Base-by-base conservation (phyloP, 37 sponge, comb jelly and placozoan species). In the Mnemiopsis leidyi region DNA sequence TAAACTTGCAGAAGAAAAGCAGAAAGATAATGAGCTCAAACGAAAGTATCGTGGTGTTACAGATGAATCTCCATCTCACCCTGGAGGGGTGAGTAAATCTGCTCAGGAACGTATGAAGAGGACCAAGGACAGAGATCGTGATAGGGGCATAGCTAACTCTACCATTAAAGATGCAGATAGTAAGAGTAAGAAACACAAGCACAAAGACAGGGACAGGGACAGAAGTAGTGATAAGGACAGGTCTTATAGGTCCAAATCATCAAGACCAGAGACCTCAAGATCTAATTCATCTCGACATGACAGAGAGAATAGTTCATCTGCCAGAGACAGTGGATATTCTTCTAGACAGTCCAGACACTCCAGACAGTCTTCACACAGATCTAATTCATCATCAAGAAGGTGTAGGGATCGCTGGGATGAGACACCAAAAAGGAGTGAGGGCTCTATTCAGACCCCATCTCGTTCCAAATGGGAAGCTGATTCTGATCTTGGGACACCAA, bases 61-160 rank as follows among this genome's bases (percentile, higher is more conserved):
- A 25, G 92, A 69, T 0, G 98, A 97, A 34, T 96, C 98, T 0
- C 98, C 98, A 0, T 96, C 97, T 36, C 95, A 97, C 68, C 93
- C 98, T 69, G 98, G 98, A 20, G 98, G 98, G 0, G 98, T 96
- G 36, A 96, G 93, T 69, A 92, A 93, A 5, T 95, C 95, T 69
- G 98, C 95, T 29, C 25, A 93, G 76, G 83, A 94, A 37, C 93
- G 93, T 61, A 95, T 95, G 23, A 93, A 95, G 92, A 77, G 68
- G 30, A 38, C 94, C 23, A 48, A 69, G 48, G 93, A 94, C 29
- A 35, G 93, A n/a, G 93, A 94, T 24, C 94, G 94, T 23, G 95
- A 92, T 23, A 93, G 48, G 36, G 93, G 33, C 23, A 83, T 69
- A 23, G 36, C 30, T 39, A 90, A 40, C 0, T 61, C 0, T 2